Conservation (phyloP, 2,113 vertebrate genomes). For the Perognathus longimembris region DNA sequence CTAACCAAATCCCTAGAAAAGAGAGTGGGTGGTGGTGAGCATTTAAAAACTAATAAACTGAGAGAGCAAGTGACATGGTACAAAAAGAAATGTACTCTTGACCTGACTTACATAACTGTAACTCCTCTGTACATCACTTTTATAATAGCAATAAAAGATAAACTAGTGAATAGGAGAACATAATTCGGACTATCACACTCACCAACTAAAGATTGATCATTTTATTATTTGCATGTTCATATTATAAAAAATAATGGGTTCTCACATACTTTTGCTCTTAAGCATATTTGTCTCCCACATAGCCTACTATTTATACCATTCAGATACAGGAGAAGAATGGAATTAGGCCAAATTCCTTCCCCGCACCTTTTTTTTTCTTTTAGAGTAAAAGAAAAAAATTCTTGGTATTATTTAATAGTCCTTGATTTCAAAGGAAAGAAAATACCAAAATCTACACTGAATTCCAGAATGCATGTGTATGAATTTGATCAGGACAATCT, state of each 20-base stretch:
- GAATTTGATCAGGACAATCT: constrained; percentile 49
- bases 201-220: not conserved
- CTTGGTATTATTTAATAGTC: not conserved
- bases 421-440: not conserved
- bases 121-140: too few relatives aligned
- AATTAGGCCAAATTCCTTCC: not conserved
- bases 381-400: not conserved
- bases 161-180: not conserved
- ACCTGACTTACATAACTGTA: too few relatives aligned
- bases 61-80: too few relatives aligned
- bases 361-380: not conserved
- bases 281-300: not conserved
- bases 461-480: constrained; percentile 31
- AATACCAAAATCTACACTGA: not conserved
- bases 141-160: not conserved
- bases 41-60: too few relatives aligned
- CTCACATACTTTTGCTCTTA: constrained; percentile 3
- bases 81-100: too few relatives aligned
- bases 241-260: not conserved
- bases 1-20: not conserved
- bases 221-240: not conserved
- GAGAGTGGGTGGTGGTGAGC: too few relatives aligned
- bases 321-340: not conserved
- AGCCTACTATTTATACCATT: not conserved
- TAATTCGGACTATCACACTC: not conserved